These are phyloP conservation scores for Scolanthus callimorphus DNA, from an alignment of 92 coral and sea anemone genomes.

Conservation along the genomic window DNA sequence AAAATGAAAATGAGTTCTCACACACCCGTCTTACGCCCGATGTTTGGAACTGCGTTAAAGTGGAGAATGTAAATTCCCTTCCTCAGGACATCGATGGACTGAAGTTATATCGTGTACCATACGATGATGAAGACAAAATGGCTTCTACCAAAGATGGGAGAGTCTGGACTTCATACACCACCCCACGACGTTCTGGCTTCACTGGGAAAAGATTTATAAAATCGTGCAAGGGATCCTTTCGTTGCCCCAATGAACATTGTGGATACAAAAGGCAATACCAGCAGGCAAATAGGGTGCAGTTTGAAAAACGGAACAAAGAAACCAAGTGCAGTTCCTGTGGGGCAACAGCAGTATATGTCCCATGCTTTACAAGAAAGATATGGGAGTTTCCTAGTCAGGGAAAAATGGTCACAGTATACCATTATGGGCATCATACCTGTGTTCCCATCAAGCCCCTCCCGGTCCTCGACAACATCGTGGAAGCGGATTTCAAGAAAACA, in stretches of 20 bases:
- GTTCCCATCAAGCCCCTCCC: slow-evolving; percentile 23
- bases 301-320: slow-evolving; percentile 22
- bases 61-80: slow-evolving; percentile 30
- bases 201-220: slow-evolving; percentile 24
- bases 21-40: slow-evolving; percentile 27
- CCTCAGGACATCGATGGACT: slow-evolving; percentile 48
- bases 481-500: slow-evolving; percentile 25
- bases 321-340: slow-evolving; percentile 46
- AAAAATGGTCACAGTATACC: slow-evolving; percentile 42
- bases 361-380: slow-evolving; percentile 40
- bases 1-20: too few species aligned
- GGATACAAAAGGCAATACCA: slow-evolving; percentile 28
- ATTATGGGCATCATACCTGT: slow-evolving; percentile 46
- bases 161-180: slow-evolving; percentile 24
- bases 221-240: slow-evolving; percentile 51
- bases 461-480: too few species aligned
- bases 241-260: slow-evolving; percentile 39
- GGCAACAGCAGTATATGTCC: slow-evolving; percentile 33
- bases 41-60: slow-evolving; percentile 35
- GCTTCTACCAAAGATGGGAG: slow-evolving; percentile 36
- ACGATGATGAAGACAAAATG: slow-evolving; percentile 24
- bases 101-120: slow-evolving; percentile 5
- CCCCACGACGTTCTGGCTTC: slow-evolving; percentile 30
- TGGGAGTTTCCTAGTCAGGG: slow-evolving; percentile 48
- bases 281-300: slow-evolving; percentile 49